Conservation (phyloP, 53 echinoderm and acorn worm genomes). For the Luidia sarsii region DNA sequence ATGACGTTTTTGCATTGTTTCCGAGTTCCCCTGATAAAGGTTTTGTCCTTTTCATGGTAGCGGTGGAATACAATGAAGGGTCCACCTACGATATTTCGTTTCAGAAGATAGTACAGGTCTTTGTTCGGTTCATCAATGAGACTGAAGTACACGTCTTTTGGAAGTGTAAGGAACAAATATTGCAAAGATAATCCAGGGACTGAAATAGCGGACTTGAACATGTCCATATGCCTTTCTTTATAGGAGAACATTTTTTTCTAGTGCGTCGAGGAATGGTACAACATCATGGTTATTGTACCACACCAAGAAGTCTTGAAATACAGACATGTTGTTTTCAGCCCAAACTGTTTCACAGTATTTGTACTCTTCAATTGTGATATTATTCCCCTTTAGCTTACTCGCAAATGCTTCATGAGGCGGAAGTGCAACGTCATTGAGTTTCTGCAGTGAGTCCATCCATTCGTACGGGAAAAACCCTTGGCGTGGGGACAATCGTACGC, state of each 20-base stretch:
- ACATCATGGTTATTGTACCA: conserved; percentile 64
- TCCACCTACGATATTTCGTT: conserved; percentile 40
- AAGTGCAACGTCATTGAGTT: conserved; percentile 23
- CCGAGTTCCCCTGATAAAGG: conserved; percentile 40
- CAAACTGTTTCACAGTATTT: neutral
- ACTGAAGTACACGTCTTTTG: conserved; percentile 25
- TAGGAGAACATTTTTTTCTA: conserved; percentile 43
- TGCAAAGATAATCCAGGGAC: conserved; percentile 28
- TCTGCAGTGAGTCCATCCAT: conserved; percentile 41
- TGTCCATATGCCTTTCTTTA: conserved; percentile 2
- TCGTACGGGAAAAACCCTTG: conserved; percentile 60
- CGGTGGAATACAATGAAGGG: conserved; percentile 40
- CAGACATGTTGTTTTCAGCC: conserved; percentile 9
- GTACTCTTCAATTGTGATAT: conserved; percentile 31
- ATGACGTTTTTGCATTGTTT: conserved; percentile 61
- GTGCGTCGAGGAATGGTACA: conserved; percentile 21
- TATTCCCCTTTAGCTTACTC: neutral
- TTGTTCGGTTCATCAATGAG: conserved; percentile 14
- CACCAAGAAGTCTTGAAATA: conserved; percentile 33
- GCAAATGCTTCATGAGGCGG: conserved; percentile 21
- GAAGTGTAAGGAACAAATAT: conserved; percentile 22
- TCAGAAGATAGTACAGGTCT: conserved; percentile 37
- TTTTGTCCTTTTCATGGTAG: conserved; percentile 25
- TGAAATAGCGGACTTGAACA: conserved; percentile 47
- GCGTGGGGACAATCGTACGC: conserved; percentile 29